These are phyloP conservation scores for Polypedilum pembai DNA, from an alignment of 1,140 invertebrate genomes.

Conservation along the genomic window DNA sequence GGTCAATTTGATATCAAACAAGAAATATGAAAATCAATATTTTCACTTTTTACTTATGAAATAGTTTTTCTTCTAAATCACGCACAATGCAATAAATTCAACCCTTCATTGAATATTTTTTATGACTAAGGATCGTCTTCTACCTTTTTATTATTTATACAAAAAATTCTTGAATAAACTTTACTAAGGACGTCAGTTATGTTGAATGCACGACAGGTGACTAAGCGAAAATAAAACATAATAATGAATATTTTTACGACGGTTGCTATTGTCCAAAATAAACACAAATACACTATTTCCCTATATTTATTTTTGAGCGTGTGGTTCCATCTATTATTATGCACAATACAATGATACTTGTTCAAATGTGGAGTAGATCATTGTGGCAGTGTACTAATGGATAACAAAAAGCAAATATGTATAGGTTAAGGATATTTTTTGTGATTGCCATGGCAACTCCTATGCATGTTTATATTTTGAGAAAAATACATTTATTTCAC, in stretches of 20 bases:
- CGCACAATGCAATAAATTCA: too few relatives aligned
- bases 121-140: too few relatives aligned
- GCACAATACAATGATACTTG: neutral
- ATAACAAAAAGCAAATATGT: neutral
- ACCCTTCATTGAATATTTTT: too few relatives aligned
- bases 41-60: too few relatives aligned
- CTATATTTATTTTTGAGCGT: neutral
- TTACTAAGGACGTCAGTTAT: neutral
- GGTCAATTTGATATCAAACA: too few relatives aligned
- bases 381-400: conserved; percentile 3
- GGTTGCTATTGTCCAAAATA: conserved; percentile 16
- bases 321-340: neutral
- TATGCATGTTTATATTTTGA: neutral
- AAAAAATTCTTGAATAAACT: too few relatives aligned
- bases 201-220: conserved; percentile 12
- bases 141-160: too few relatives aligned
- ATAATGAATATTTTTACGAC: neutral
- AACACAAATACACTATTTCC: neutral
- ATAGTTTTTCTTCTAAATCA: too few relatives aligned
- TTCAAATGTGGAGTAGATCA: neutral
- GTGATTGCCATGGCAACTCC: neutral
- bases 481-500: neutral
- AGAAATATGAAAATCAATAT: too few relatives aligned
- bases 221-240: neutral
- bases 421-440: neutral